Evolutionary conservation across 2,797 vertebrate species (phyloP), one percentile per base, ranked within the genome.

Genomic region (Natrix natrix): DNA sequence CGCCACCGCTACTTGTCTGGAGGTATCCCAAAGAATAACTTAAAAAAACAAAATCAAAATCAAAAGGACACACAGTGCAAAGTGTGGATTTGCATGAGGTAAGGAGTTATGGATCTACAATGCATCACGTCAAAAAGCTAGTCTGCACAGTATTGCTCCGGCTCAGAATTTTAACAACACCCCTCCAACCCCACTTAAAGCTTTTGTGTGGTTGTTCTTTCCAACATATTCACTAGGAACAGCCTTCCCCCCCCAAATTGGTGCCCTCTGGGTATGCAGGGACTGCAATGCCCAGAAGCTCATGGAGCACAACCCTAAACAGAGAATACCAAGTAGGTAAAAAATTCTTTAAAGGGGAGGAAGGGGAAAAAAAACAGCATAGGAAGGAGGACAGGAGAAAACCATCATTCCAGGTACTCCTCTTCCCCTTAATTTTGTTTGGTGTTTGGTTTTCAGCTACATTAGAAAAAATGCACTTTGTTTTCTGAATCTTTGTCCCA

Each of bases 391-490:
- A 56, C 43, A 14, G 24, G 4, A 14, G 43, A 6, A 12, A 4
- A 12, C 16, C 11, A 22, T 17, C 11, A 22, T 28, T n/a, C 8
- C n/a, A 3, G 4, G 28, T 4, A 22, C 13, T 24, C 55, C 17
- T 13, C 1, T 17, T n/a, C 98, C 98, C 97, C 97, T 98, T 98
- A 98, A 97, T 97, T 97, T 97, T 96, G 96, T 98, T 97, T 98
- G 13, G 14, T 90, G 59, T 88, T 91, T 98, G 98, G 98, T 98
- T 97, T 98, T 97, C 55, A 97, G 96, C 97, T 98, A 95, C n/a
- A 74, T 37, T 28, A 96, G 94, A 97, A 98, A 98, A 37, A 55
- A 88, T 28, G 13, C 8, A 60, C 97, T 98, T 98, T 96, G 97
- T 95, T 97, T 98, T 26, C 52, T 90, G 22, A 43, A 52, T 17